Conservation (phyloP, 2,888 invertebrate genomes). For the Tanypteryx hageni region DNA sequence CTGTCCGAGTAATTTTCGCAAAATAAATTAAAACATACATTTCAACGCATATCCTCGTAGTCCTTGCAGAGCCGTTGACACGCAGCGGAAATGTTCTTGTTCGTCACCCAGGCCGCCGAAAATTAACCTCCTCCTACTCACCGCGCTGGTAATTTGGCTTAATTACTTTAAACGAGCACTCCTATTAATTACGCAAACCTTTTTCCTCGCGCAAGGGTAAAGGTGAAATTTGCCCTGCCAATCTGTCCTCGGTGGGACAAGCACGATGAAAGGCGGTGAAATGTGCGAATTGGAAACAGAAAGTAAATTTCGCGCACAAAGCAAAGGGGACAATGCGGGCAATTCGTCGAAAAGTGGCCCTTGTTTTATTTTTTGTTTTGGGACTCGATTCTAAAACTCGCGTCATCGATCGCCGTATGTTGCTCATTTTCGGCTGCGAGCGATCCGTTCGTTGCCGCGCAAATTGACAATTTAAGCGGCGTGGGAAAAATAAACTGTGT, state of each 20-base stretch:
- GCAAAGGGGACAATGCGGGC: background rate
- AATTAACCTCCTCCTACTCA: background rate
- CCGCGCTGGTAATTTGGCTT: background rate
- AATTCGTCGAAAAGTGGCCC: background rate
- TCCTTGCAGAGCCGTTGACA: too few species aligned
- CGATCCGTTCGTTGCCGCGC: background rate
- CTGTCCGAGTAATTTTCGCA: too few species aligned
- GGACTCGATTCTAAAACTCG: background rate
- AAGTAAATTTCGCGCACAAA: background rate
- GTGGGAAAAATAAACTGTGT: background rate
- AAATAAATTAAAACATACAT: too few species aligned
- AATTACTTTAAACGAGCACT: slow-evolving; percentile 13
- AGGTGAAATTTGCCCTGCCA: background rate
- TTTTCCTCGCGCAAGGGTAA: too few species aligned
- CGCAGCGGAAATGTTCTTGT: too few species aligned
- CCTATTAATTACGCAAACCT: background rate
- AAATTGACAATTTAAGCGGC: background rate
- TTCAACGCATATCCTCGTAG: too few species aligned
- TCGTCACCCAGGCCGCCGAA: background rate
- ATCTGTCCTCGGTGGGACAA: background rate
- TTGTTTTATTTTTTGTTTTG: background rate
- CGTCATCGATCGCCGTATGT: background rate
- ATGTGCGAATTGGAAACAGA: background rate
- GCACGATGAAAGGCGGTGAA: background rate
- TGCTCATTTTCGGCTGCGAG: background rate